phyloP scores from a whole-genome alignment of 2,113 vertebrate species.

The Dunckerocampus dactyliophorus region DNA sequence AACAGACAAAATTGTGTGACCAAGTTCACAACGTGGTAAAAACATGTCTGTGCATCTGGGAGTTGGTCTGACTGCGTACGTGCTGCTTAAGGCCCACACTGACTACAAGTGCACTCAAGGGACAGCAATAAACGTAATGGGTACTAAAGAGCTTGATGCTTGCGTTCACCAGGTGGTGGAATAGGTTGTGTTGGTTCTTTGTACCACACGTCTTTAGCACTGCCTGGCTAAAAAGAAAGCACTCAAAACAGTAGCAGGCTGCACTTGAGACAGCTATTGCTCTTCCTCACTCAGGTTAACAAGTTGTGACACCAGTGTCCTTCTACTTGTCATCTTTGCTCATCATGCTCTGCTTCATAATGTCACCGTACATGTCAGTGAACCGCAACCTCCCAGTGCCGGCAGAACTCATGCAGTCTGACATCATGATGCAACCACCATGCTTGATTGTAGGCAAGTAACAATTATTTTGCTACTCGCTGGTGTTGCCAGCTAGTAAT shows the following conservation, averaged over 20 bases:
- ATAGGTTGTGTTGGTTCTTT: slow-evolving; percentile 42
- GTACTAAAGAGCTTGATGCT: slow-evolving; percentile 29
- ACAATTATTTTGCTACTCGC: no score
- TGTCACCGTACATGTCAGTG: no score
- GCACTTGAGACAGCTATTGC: slow-evolving; percentile 68
- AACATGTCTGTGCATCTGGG: slow-evolving; percentile 5
- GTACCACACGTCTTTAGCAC: slow-evolving; percentile 32
- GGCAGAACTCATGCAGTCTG: no score
- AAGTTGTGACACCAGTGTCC: slow-evolving; percentile 44
- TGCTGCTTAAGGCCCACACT: slow-evolving; percentile 1
- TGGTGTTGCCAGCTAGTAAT: no score
- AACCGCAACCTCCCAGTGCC: no score
- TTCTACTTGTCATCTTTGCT: slow-evolving; percentile 10
- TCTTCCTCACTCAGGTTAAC: slow-evolving; percentile 58
- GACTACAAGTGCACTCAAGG: slow-evolving; percentile 4
- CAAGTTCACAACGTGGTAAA: slow-evolving; percentile 25
- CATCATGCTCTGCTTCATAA: slow-evolving; percentile 2
- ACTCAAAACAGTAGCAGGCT: slow-evolving; percentile 62
- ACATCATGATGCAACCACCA: no score
- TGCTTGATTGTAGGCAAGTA: no score
- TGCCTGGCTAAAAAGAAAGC: slow-evolving; percentile 58
- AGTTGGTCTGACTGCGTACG: not conserved
- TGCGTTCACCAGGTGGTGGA: slow-evolving; percentile 30
- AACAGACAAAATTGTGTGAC: slow-evolving; percentile 23
- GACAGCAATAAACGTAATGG: not conserved